A percentile compares a stretch with the other conserved stretches of the same genome.
phyloP scores from a whole-genome alignment of 2,888 invertebrate species.

The Amblyjoppa proteus region DNA sequence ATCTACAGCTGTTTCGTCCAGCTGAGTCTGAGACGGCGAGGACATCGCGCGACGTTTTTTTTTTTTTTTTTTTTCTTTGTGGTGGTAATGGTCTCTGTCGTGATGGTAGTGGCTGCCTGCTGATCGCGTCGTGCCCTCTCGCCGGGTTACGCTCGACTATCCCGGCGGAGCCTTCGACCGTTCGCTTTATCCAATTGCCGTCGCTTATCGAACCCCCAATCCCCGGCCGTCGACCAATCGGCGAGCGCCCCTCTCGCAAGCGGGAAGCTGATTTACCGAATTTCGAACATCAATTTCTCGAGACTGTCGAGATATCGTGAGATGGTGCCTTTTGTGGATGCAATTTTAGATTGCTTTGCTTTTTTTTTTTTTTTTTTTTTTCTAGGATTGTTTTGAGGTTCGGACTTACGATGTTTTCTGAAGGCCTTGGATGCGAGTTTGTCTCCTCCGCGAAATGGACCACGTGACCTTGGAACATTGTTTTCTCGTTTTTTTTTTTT shows the following conservation, averaged over 20 bases:
- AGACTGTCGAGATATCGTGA: background rate
- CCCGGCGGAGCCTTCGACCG: conserved; percentile 75
- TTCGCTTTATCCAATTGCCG: conserved; percentile 74
- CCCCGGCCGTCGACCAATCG: conserved; percentile 69
- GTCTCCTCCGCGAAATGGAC: background rate
- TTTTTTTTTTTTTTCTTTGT: conserved; percentile 26
- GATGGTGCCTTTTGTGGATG: background rate
- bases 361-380: background rate
- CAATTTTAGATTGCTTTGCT: background rate
- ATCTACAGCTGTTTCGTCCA: conserved; percentile 88
- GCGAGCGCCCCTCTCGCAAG: conserved; percentile 36
- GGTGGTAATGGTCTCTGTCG: conserved; percentile 63
- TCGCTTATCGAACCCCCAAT: conserved; percentile 70
- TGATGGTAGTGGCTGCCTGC: conserved; percentile 45
- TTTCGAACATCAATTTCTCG: conserved; percentile 6
- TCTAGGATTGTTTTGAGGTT: background rate
- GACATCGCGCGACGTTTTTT: conserved; percentile 67
- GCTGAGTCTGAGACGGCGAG: conserved; percentile 75
- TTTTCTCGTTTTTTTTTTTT: background rate
- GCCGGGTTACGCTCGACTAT: conserved; percentile 68
- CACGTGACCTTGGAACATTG: background rate
- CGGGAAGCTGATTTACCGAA: conserved; percentile 40
- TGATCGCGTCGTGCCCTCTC: conserved; percentile 67
- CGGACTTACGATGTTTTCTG: background rate
- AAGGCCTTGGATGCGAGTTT: background rate